Evolutionary conservation across 2,888 invertebrate genomes (phyloP).

Genomic region (Ditylenchus weischeri): DNA sequence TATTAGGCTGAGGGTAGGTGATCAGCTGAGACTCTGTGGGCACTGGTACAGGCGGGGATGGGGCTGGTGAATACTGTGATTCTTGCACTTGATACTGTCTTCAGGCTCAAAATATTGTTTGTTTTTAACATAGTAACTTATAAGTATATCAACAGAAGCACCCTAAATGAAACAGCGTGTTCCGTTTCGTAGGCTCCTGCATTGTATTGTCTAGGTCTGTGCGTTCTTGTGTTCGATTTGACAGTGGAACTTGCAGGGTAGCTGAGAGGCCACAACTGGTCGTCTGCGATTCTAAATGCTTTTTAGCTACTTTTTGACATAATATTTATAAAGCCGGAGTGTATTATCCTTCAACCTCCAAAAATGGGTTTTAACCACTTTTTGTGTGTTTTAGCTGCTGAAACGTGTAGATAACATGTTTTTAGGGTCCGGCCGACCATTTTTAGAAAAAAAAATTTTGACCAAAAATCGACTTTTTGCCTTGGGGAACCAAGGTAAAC

Average conservation of each 20-base stretch:
- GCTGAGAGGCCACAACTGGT: constrained; percentile 39
- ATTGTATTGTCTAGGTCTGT: neutral
- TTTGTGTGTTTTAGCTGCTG: no score
- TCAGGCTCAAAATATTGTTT: neutral
- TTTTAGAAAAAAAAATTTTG: no score
- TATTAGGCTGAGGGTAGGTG: neutral
- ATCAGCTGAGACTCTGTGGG: no score
- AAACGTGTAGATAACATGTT: no score
- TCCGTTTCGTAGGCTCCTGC: constrained; percentile 2
- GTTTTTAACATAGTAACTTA: no score
- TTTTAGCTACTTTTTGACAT: neutral
- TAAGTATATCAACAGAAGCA: no score
- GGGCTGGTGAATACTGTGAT: neutral
- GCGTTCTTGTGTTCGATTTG: constrained; percentile 1
- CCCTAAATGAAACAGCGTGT: neutral
- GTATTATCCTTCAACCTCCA: neutral
- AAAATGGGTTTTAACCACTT: no score
- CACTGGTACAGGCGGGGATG: neutral
- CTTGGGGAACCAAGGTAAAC: no score
- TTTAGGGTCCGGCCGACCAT: no score
- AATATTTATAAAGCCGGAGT: no score
- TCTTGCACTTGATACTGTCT: neutral
- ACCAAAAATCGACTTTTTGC: no score
- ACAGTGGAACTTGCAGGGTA: constrained; percentile 27
- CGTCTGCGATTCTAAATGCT: constrained; percentile 19